Base-by-base conservation (phyloP, 2,888 invertebrate genomes). In the Drosophila nigricruria region DNA sequence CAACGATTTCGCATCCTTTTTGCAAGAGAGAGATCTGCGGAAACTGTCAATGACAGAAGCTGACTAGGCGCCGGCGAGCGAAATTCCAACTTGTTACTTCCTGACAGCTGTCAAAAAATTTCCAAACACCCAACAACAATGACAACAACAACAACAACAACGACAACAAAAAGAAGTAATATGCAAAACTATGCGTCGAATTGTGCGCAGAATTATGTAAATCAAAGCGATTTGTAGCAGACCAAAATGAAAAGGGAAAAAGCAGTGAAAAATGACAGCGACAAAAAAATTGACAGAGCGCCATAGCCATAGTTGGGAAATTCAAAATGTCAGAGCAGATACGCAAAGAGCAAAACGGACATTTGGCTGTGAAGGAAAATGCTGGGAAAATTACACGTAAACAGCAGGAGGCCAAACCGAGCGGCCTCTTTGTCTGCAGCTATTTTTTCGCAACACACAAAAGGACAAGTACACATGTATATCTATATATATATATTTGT, bases 81-180 rank as follows among this genome's bases (percentile, higher is more conserved):
- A 85, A 90, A 81, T 80, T 80, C 79, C 75, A 88, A 90, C 90
- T 90, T 90, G 90, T 90, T 91, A 91, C 91, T 89, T 90, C 82
- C 88, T 91, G 91, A 91, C 91, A 91, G 91, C 91, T 91, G 91
- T 91, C 91, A 90, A 88, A 91, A 84, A 91, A 90, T 88, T 86
- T 83, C 84, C 88, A 90, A 90, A 91, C 88, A 89, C 63, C 82
- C 78, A 66, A 62, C 72, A 71, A 64, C 76, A 63, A 70, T 70
- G 77, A 69, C 66, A 59, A 73, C 70, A 70, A 68, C 68, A 65
- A 70, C 71, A 68, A 69, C 70, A 73, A 73, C 74, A 68, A 59
- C 70, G 73, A 70, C 76, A 40, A 30, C 14, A 57, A 34, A 23
- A 45, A 43, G 12, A 43, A 45, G 43, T 47, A 75, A 47, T 49